Conservation (phyloP, 2,113 vertebrate genomes). For the Alethe diademata region DNA sequence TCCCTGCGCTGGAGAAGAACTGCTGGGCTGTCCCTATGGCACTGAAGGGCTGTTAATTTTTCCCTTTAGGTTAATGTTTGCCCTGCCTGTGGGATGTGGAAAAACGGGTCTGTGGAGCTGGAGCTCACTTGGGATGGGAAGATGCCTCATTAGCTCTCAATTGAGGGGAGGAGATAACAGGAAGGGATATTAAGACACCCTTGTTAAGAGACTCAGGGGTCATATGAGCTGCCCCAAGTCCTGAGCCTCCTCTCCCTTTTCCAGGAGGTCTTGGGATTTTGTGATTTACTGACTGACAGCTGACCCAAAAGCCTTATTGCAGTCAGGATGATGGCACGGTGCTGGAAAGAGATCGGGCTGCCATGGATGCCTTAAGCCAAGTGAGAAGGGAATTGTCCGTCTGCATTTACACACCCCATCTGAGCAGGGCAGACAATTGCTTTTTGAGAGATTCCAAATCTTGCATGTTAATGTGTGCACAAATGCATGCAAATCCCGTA, state of each 20-base stretch:
- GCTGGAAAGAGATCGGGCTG: neutral
- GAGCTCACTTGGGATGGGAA: neutral
- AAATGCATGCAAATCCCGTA: conserved; percentile 43
- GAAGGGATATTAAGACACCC: neutral
- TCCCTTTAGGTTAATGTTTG: neutral
- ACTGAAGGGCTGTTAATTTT: neutral
- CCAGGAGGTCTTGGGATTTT: neutral
- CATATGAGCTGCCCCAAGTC: neutral
- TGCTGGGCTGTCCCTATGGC: neutral
- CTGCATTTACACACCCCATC: neutral
- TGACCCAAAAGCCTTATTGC: neutral
- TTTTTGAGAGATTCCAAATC: neutral
- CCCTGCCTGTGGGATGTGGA: neutral
- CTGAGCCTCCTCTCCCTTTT: neutral
- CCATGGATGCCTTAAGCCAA: accelerated
- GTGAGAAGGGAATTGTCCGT: neutral
- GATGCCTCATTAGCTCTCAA: conserved; percentile 37
- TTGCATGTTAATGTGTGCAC: neutral
- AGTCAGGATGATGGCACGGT: neutral
- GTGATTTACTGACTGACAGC: neutral
- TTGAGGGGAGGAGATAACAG: conserved; percentile 4
- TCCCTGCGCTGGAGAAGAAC: neutral
- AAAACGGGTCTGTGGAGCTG: neutral
- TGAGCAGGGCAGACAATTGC: neutral
- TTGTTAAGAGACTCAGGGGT: neutral